Evolutionary conservation across 37 sponge, comb jelly and placozoan species (phyloP).

Genomic region (Tethya wilhelma): DNA sequence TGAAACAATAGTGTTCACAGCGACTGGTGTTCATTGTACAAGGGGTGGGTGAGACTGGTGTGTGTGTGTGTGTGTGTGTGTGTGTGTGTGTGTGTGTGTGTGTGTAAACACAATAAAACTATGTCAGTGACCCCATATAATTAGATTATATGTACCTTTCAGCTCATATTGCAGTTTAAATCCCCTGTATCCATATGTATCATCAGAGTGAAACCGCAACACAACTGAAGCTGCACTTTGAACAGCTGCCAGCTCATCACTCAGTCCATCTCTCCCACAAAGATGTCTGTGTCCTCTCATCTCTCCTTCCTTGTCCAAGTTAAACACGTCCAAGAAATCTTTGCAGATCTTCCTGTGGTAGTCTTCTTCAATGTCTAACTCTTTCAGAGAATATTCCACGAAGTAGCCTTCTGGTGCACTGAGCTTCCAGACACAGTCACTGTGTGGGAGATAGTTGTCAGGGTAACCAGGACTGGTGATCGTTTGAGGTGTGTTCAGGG

Average conservation of each 20-base stretch:
- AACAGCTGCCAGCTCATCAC: no score
- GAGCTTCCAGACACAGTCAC: constrained; percentile 51
- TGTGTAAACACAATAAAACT: neutral
- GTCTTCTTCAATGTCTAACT: constrained; percentile 35
- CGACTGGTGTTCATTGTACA: constrained; percentile 45
- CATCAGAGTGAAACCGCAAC: constrained; percentile 47
- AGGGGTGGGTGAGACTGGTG: neutral
- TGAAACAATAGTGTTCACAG: constrained; percentile 41
- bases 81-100: neutral
- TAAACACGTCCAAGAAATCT: constrained; percentile 28
- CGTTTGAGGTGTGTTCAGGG: neutral
- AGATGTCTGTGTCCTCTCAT: constrained; percentile 1
- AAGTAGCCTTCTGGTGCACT: neutral
- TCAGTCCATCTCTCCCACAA: no score
- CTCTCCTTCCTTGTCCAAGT: constrained; percentile 10
- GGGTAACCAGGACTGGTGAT: constrained; percentile 31
- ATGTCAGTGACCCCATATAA: neutral
- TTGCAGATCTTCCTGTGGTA: neutral
- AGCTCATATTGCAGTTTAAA: constrained; percentile 16
- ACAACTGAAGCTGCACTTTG: neutral
- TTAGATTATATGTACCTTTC: constrained; percentile 19
- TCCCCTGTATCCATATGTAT: constrained; percentile 13
- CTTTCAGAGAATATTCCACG: neutral
- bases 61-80: neutral
- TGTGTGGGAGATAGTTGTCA: constrained; percentile 10